These are phyloP conservation scores for Gastrophysa polygoni DNA, from an alignment of 2,888 invertebrate species.

Conservation along the genomic window DNA sequence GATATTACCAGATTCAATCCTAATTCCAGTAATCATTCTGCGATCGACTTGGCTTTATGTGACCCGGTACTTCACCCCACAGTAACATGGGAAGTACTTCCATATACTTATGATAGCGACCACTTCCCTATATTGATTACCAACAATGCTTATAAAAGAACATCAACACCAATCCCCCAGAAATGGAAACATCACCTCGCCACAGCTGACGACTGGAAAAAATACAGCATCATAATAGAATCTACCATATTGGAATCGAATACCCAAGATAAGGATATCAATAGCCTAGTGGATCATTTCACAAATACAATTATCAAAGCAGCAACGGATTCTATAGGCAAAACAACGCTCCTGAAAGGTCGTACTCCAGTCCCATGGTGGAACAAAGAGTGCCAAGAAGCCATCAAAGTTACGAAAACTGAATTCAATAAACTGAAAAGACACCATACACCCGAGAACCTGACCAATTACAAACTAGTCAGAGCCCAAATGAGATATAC, in stretches of 20 bases:
- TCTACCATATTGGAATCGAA: not conserved
- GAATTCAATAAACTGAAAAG: constrained; percentile 2
- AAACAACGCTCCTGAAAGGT: not conserved
- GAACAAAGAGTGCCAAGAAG: not conserved
- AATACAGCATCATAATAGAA: not conserved
- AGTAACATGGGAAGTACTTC: not conserved
- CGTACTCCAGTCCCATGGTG: constrained; percentile 2
- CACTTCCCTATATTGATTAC: constrained; percentile 5
- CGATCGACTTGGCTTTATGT: constrained; percentile 1
- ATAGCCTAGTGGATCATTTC: not conserved
- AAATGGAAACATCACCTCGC: not conserved
- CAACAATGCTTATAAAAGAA: not conserved
- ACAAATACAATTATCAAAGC: not conserved
- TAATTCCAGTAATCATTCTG: not conserved
- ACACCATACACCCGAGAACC: not conserved
- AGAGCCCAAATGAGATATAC: not conserved
- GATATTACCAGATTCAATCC: constrained; percentile 1
- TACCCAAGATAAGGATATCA: constrained; percentile 1
- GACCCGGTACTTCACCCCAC: not conserved
- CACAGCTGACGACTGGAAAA: not conserved
- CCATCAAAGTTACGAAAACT: not conserved
- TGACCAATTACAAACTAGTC: not conserved
- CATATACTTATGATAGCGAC: constrained; percentile 7
- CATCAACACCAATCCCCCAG: not conserved
- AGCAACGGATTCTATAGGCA: not conserved